Evolutionary conservation across 2,113 vertebrate species (phyloP), one percentile per base, ranked within the genome.

Genomic region (Bolborhynchus lineola): DNA sequence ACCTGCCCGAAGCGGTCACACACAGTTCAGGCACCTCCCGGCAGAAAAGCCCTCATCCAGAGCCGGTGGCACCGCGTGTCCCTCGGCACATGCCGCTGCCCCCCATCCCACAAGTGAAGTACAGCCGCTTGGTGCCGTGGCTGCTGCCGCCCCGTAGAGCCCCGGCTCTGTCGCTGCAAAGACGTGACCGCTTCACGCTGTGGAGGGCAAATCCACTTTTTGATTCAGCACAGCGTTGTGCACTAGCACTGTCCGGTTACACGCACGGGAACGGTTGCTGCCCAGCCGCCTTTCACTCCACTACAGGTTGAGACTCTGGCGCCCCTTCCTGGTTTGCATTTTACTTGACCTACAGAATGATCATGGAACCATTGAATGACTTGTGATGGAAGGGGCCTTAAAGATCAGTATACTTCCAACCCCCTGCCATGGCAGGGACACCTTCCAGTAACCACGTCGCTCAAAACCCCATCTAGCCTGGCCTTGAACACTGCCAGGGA

Each of bases 131-230:
- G 28, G 14, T 17, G 10, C 35, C 33, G 13, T 19, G 10, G 39
- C 47, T 60, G 13, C 33, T 35, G 5, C 5, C 0, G 0, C 14
- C 15, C 21, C 14, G 39, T 52, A 26, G 15, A 63, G n/a, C 8
- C 25, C 9, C n/a, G 9, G 0, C 16, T 4, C 9, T 1, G 26
- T 13, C 4, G 3, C 52, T 16, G 2, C 4, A 37, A n/a, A 7
- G 26, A 50, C 19, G 15, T 53, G 16, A 20, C 2, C 15, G 16
- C 28, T 39, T 12, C 37, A 29, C 1, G 0, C 35, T 16, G 3
- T 0, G 9, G 3, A 18, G 4, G 11, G 20, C 17, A 93, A 42
- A 44, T 1, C 3, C 35, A 2, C 29, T n/a, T 49, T 5, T 1
- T 10, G 69, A 39, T 16, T 35, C 49, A 63, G 41, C n/a, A 47